These are phyloP conservation scores for Gymnarchus niloticus DNA, from an alignment of 2,113 vertebrate species.

Conservation along the genomic window DNA sequence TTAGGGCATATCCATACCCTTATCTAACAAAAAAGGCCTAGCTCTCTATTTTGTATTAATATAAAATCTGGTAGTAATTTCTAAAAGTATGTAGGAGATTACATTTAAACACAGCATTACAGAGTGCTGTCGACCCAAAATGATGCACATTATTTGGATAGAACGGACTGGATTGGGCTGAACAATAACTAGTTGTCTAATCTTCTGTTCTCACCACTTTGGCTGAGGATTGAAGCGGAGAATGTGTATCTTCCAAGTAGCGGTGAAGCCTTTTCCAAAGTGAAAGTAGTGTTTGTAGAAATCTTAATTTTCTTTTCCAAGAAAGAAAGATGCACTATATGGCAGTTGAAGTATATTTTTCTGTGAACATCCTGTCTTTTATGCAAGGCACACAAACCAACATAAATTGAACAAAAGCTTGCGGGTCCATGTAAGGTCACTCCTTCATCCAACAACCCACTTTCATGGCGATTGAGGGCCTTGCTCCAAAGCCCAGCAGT, in stretches of 20 bases:
- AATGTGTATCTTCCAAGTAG: neutral
- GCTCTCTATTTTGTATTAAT: neutral
- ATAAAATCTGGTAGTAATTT: constrained; percentile 8
- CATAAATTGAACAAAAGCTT: too few relatives aligned
- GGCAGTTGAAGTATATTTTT: too few relatives aligned
- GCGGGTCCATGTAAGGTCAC: too few relatives aligned
- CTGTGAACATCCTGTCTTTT: too few relatives aligned
- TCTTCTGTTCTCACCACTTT: neutral
- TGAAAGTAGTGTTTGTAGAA: too few relatives aligned
- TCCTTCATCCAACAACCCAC: too few relatives aligned
- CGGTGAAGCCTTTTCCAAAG: neutral
- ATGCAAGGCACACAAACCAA: too few relatives aligned
- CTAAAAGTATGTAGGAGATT: neutral
- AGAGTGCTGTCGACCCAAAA: neutral
- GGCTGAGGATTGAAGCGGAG: neutral
- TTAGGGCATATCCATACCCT: neutral
- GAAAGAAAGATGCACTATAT: too few relatives aligned
- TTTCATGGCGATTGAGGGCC: too few relatives aligned
- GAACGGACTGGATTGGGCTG: neutral
- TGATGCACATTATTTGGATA: neutral
- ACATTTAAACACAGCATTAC: constrained; percentile 2
- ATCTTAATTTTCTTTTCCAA: too few relatives aligned
- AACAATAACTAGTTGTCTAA: neutral
- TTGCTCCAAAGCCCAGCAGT: too few relatives aligned
- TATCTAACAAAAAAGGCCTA: neutral